Conservation (phyloP, 1,140 invertebrate genomes). For the Olivierus martensii region DNA sequence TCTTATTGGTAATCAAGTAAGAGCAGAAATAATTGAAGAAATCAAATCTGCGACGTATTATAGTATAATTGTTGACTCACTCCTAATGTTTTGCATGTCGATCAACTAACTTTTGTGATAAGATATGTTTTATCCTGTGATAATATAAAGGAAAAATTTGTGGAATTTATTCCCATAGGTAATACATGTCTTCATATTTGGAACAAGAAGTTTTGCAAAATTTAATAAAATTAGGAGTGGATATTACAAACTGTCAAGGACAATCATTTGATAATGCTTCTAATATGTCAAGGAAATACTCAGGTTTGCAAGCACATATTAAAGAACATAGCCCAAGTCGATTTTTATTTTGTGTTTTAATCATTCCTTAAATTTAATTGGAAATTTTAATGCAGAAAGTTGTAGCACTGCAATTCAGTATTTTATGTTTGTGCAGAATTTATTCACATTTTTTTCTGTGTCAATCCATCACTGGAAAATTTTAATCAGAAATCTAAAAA, state of each 20-base stretch:
- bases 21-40: neutral
- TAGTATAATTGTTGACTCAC: conserved; percentile 29
- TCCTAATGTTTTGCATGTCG: conserved; percentile 27
- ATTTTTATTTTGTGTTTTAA: conserved; percentile 1
- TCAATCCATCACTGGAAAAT: neutral
- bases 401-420: neutral
- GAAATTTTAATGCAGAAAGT: neutral
- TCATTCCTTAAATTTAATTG: neutral
- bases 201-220: too few species aligned
- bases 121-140: conserved; percentile 14
- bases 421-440: neutral
- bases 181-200: too few species aligned
- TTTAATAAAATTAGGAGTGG: conserved; percentile 7
- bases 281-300: conserved; percentile 19
- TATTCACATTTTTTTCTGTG: neutral
- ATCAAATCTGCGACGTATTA: conserved; percentile 25
- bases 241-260: conserved; percentile 16
- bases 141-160: conserved; percentile 5
- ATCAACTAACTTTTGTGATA: conserved; percentile 27
- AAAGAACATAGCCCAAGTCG: conserved; percentile 1
- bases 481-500: neutral
- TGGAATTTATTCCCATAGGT: neutral
- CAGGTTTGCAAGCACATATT: conserved; percentile 12
- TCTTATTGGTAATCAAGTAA: neutral
- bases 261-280: conserved; percentile 22